Evolutionary conservation across 2,888 invertebrate species (phyloP).

Genomic region (Heterodera filipjevi): DNA sequence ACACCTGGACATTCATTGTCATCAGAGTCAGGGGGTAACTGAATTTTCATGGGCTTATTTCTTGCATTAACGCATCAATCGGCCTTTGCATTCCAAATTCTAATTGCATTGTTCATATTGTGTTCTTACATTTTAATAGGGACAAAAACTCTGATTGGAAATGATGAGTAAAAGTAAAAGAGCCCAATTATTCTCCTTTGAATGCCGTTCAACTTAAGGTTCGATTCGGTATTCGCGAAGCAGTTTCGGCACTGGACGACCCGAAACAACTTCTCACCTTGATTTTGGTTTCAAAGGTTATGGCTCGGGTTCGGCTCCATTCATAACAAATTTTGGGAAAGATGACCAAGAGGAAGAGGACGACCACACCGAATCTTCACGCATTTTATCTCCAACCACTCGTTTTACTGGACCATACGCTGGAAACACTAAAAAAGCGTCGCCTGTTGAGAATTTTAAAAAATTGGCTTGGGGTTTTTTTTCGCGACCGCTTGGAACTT

Average conservation of each 20-base stretch:
- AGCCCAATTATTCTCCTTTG: no score
- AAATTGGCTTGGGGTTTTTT: constrained; percentile 34
- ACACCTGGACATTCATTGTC: background rate
- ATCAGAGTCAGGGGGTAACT: background rate
- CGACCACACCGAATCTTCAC: constrained; percentile 42
- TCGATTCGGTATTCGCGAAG: constrained; percentile 3
- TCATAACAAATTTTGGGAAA: background rate
- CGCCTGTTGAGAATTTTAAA: constrained; percentile 34
- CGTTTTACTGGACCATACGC: constrained; percentile 19
- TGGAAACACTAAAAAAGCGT: background rate
- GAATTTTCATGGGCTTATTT: background rate
- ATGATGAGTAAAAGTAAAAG: no score
- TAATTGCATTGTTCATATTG: no score
- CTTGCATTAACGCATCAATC: no score
- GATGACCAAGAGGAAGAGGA: constrained; percentile 27
- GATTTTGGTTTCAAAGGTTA: background rate
- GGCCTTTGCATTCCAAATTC: no score
- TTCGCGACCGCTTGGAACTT: constrained; percentile 28
- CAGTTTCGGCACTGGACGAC: background rate
- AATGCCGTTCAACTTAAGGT: background rate
- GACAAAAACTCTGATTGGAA: no score
- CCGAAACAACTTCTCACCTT: background rate
- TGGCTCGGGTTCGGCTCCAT: background rate
- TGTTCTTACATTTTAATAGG: background rate
- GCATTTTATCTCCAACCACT: constrained; percentile 33